These are phyloP conservation scores for Drymonia ruficornis DNA, from an alignment of 2,888 invertebrate species.

Conservation along the genomic window DNA sequence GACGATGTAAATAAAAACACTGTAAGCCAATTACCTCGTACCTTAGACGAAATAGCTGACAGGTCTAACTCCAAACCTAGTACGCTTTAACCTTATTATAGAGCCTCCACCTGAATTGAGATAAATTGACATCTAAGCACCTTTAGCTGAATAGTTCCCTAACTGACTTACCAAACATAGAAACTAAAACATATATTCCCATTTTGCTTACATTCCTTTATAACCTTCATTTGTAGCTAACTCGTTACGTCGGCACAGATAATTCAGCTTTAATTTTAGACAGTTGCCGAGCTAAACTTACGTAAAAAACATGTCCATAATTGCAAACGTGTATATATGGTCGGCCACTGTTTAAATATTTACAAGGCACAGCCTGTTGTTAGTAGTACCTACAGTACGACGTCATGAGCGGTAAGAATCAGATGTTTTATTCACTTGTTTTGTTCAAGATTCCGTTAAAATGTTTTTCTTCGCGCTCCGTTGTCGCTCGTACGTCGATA, in stretches of 20 bases:
- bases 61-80: too few species aligned
- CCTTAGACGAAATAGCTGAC: too few species aligned
- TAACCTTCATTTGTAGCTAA: background rate
- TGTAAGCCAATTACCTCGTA: too few species aligned
- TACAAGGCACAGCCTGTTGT: slow-evolving; percentile 20
- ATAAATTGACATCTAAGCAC: too few species aligned
- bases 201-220: background rate
- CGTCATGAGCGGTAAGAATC: slow-evolving; percentile 31
- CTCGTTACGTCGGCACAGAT: too few species aligned
- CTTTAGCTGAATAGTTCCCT: too few species aligned
- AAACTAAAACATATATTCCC: too few species aligned
- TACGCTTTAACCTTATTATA: too few species aligned
- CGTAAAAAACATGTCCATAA: slow-evolving; percentile 5
- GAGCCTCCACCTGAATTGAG: too few species aligned
- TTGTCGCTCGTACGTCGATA: background rate
- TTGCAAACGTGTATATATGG: slow-evolving; percentile 13
- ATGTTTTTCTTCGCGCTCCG: slow-evolving; percentile 27
- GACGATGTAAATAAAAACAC: background rate
- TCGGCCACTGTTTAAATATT: slow-evolving; percentile 33
- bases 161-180: too few species aligned
- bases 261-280: background rate
- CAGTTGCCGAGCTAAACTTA: background rate
- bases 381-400: slow-evolving; percentile 22
- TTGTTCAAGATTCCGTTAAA: slow-evolving; percentile 29
- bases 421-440: slow-evolving; percentile 33